Evolutionary conservation across 2,888 invertebrate genomes (phyloP).

Genomic region (Coenonympha arcania): DNA sequence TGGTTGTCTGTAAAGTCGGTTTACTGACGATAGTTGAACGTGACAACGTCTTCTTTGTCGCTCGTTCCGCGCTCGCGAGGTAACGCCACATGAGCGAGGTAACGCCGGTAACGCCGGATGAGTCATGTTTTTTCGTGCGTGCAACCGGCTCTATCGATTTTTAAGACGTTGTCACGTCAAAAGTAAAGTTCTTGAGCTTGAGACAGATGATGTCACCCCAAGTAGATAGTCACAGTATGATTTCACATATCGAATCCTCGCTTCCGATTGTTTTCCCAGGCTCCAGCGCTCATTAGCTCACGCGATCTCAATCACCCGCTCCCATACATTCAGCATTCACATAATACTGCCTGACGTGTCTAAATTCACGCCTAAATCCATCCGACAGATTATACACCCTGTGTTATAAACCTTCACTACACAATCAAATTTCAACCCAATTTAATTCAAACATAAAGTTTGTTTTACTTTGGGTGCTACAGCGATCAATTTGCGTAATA

Average conservation of each 20-base stretch:
- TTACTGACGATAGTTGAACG: no score
- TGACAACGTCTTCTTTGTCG: no score
- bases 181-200: no score
- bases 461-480: constrained; percentile 11
- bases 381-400: constrained; percentile 42
- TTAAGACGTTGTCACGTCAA: no score
- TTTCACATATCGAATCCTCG: neutral
- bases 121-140: no score
- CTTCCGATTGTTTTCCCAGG: constrained; percentile 20
- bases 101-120: no score
- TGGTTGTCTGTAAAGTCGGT: no score
- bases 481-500: constrained; percentile 8
- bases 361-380: constrained; percentile 52
- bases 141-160: no score
- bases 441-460: constrained; percentile 19
- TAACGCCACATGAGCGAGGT: no score
- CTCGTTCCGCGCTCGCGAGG: no score
- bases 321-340: constrained; percentile 23
- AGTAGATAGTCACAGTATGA: neutral
- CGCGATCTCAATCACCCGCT: constrained; percentile 23
- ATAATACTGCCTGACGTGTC: constrained; percentile 27
- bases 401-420: constrained; percentile 12
- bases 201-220: no score
- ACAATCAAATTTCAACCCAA: constrained; percentile 20
- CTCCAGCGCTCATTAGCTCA: constrained; percentile 16